Evolutionary conservation across 2,797 vertebrate species (phyloP), one percentile per base, ranked within the genome.

Genomic region (Setipinna tenuifilis): DNA sequence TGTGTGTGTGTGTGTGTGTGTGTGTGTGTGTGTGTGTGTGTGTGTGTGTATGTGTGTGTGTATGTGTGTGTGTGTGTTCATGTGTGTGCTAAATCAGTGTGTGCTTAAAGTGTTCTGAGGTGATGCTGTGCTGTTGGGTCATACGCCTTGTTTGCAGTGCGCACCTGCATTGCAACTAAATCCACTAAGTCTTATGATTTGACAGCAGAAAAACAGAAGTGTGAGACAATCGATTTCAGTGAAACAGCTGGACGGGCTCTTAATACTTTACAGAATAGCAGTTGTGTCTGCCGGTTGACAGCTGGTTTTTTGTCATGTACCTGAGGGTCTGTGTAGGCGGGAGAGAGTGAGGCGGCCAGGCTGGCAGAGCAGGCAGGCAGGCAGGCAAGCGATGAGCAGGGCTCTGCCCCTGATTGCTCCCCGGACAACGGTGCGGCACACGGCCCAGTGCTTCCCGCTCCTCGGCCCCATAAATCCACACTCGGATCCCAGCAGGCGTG

Each of bases 381-480:
- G 50, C 9, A 54, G 50, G 50, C 50, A 54, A 7, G 50, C 7
- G 50, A 54, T 54, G 50, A 54, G 50, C 50, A 54, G 50, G 50
- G 50, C 50, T 54, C 50, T 54, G 50, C 9, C 9, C 50, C 50
- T 54, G 50, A 54, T 54, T 54, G 50, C 50, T 54, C 50, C 50
- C 16, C 54, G 17, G 25, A 57, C 25, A 31, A 46, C 31, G 16
- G 35, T 25, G 25, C 50, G 59, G 84, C 81, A 61, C 14, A 86
- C 82, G 41, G 6, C 35, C 68, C 80, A 83, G 84, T 61, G 44
- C 31, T 7, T 46, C 87, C 68, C 84, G 65, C 41, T 83, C 82
- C 41, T 46, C 0, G 10, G 54, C 83, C 46, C 62, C 82, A 87
- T 90, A 89, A 89, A 89, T 90, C 87, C 87, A 84, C 31, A 46